A percentile compares a stretch with the other conserved stretches of the same genome.
Evolutionary conservation across 2,888 invertebrate genomes (phyloP).

Genomic region (Maniola hyperantus): DNA sequence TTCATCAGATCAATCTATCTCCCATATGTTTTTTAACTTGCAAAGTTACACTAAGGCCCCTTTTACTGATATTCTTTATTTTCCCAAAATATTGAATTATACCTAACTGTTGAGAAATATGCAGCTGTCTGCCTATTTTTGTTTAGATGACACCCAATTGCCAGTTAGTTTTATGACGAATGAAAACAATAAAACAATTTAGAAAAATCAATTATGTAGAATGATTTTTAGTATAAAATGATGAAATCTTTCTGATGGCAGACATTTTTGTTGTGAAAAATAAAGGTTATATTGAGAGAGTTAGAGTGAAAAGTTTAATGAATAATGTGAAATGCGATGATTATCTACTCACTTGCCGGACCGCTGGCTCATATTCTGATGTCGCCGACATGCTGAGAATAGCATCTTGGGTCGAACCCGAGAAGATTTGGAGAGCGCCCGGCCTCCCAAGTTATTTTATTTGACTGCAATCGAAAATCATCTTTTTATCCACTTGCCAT

Average conservation of each 20-base stretch:
- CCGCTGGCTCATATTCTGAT: constrained; percentile 79
- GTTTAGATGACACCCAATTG: too few relatives aligned
- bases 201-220: neutral
- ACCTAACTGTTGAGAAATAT: too few relatives aligned
- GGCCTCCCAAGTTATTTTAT: constrained; percentile 77
- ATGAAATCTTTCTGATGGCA: neutral
- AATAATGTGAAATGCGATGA: constrained; percentile 20
- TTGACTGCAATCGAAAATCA: constrained; percentile 80
- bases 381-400: constrained; percentile 80
- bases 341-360: constrained; percentile 76
- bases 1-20: too few relatives aligned
- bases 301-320: neutral
- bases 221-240: neutral
- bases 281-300: neutral
- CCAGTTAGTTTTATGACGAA: neutral
- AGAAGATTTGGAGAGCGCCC: constrained; percentile 75
- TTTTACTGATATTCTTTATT: too few relatives aligned
- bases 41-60: too few relatives aligned
- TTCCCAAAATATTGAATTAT: too few relatives aligned
- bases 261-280: neutral
- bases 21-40: too few relatives aligned
- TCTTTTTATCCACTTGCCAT: constrained; percentile 69
- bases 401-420: constrained; percentile 81
- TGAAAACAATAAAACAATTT: neutral
- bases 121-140: too few relatives aligned